phyloP scores from a whole-genome alignment of 2,888 invertebrate species.

The Lithophane ornitopus region DNA sequence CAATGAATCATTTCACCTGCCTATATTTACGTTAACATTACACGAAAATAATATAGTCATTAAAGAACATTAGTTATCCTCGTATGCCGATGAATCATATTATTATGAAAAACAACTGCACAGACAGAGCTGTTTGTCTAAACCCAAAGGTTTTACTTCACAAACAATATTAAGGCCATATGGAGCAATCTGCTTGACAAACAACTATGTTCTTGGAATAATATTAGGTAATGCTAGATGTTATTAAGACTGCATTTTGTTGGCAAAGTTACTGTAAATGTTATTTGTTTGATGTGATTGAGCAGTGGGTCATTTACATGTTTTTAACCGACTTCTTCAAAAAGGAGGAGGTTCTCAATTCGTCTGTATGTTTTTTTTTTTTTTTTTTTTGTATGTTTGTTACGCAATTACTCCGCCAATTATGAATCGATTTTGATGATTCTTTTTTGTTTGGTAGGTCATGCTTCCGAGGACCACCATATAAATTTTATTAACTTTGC shows the following conservation, averaged over 20 bases:
- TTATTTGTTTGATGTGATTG: background rate
- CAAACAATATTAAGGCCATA: conserved; percentile 43
- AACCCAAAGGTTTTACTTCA: conserved; percentile 26
- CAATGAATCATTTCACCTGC: conserved; percentile 18
- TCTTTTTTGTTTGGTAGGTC: too few relatives aligned
- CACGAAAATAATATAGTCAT: conserved; percentile 15
- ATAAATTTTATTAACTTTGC: too few relatives aligned
- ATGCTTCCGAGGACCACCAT: too few relatives aligned
- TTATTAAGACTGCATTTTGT: conserved; percentile 20
- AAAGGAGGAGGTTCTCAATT: too few relatives aligned
- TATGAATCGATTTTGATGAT: too few relatives aligned
- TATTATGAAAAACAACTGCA: conserved; percentile 42
- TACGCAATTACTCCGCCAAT: too few relatives aligned
- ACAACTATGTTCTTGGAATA: conserved; percentile 44
- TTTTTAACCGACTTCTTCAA: too few relatives aligned
- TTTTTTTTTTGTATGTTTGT: too few relatives aligned
- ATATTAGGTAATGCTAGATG: conserved; percentile 29
- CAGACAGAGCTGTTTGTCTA: conserved; percentile 35
- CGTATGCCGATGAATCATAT: conserved; percentile 38
- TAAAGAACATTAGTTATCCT: conserved; percentile 16
- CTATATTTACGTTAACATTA: background rate
- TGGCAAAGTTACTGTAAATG: conserved; percentile 14
- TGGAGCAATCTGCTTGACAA: conserved; percentile 44
- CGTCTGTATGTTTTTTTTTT: too few relatives aligned
- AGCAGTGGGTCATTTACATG: background rate